Base-by-base conservation (phyloP, 2,888 invertebrate genomes). In the Pseudolycoriella hygida region DNA sequence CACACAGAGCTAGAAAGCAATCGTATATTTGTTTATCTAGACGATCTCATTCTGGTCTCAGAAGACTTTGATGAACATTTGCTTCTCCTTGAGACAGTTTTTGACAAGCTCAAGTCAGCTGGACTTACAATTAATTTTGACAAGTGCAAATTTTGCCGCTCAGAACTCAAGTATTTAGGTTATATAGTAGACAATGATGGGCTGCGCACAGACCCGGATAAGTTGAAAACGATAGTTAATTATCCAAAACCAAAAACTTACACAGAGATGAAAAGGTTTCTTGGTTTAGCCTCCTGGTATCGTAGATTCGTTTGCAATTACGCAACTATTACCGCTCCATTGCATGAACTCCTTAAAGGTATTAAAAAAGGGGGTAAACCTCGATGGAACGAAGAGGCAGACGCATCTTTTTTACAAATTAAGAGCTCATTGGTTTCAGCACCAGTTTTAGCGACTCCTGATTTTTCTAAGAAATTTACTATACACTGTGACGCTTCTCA, bases 171-270 rank as follows among this genome's bases (percentile, higher is more conserved):
- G n/a, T n/a, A n/a, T n/a, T n/a, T n/a, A n/a, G n/a, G n/a, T n/a
- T n/a, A 10, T 6, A 10, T 11, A 6, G 11, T 30, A 10, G 11
- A 30, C 11, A 10, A 10, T 30, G 30, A 30, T 30, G 30, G 30
- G 6, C 30, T 30, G 8, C 30, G 11, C 11, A 30, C 30, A 6
- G 30, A 30, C 11, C 30, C 30, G 11, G 30, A 30, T 10, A 30
- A 30, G 11, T 6, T 30, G 6, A 10, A 6, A 30, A 30, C 50
- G 1, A 51, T 53, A 18, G 4, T 43, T 11, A 43, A 39, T 11
- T 38, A 44, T 12, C 44, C 46, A n/a, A 19, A 25, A 6, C 48
- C 49, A 2, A 46, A 11, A 10, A 48, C 40, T 14, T 34, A 40
- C 18, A 40, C 17, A 34, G 40, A 43, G 3, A 5, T 30, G 14